phyloP scores from a whole-genome alignment of 1,140 invertebrate genomes.

The Amphibalanus amphitrite region DNA sequence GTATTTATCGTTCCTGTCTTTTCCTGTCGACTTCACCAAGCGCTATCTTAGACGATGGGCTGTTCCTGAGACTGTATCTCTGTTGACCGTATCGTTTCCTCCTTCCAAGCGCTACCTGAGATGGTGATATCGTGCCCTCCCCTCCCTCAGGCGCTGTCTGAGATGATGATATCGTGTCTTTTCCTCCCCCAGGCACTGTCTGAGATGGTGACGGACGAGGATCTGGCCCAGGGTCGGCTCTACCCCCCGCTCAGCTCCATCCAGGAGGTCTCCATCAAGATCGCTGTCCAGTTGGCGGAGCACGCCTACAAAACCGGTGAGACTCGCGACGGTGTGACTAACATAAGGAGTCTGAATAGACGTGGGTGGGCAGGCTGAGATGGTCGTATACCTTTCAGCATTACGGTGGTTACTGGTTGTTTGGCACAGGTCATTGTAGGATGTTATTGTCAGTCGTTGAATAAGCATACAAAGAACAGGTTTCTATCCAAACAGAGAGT shows the following conservation, averaged over 20 bases:
- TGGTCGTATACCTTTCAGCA: background rate
- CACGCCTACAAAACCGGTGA: conserved; percentile 69
- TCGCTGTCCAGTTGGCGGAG: conserved; percentile 65
- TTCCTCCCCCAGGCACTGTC: conserved; percentile 14
- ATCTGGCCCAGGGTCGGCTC: conserved; percentile 68
- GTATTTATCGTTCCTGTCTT: too few species aligned
- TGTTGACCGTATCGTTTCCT: too few species aligned
- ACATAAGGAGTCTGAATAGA: background rate
- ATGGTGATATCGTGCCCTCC: too few species aligned
- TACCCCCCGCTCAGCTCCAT: conserved; percentile 93
- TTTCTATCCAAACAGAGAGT: background rate
- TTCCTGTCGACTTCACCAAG: too few species aligned
- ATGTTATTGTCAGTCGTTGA: background rate
- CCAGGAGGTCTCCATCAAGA: conserved; percentile 65
- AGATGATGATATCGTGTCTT: too few species aligned
- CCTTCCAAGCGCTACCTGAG: too few species aligned
- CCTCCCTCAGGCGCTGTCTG: too few species aligned
- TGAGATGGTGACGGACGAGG: conserved; percentile 38
- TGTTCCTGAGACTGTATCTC: too few species aligned
- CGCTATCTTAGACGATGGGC: too few species aligned
- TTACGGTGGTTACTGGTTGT: background rate
- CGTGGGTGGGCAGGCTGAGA: background rate
- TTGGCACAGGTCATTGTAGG: background rate
- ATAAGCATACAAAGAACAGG: background rate
- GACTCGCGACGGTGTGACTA: conserved; percentile 8